Evolutionary conservation across 1,140 invertebrate species (phyloP).

Genomic region (Diorhabda carinulata): DNA sequence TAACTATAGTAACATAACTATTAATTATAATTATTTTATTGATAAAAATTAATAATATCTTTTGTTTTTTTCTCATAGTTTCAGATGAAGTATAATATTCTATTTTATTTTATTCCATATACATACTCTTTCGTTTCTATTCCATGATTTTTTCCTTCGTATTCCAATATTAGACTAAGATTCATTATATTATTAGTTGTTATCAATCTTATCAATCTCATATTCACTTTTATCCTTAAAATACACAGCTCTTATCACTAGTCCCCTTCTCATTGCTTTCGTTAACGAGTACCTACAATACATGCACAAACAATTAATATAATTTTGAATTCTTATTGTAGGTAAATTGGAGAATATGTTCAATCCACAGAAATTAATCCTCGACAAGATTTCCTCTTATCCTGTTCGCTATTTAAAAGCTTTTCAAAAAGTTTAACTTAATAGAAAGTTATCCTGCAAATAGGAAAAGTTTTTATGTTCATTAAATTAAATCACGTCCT

Average conservation of each 20-base stretch:
- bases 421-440: constrained; percentile 1
- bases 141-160: not conserved
- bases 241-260: too few relatives aligned
- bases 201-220: too few relatives aligned
- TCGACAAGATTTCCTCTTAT: not conserved
- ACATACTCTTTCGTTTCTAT: not conserved
- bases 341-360: not conserved
- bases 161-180: not conserved
- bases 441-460: not conserved
- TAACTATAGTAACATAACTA: too few relatives aligned
- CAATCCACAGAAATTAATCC: not conserved
- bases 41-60: not conserved
- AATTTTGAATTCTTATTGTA: too few relatives aligned
- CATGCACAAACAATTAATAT: too few relatives aligned
- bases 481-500: constrained; percentile 3
- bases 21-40: too few relatives aligned
- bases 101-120: not conserved
- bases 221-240: too few relatives aligned
- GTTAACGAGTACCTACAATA: too few relatives aligned
- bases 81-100: not conserved
- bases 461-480: constrained; percentile 3
- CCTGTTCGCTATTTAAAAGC: not conserved
- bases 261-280: too few relatives aligned
- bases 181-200: too few relatives aligned
- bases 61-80: not conserved